Base-by-base conservation (phyloP, 2,888 invertebrate genomes). In the Aplocera efformata region DNA sequence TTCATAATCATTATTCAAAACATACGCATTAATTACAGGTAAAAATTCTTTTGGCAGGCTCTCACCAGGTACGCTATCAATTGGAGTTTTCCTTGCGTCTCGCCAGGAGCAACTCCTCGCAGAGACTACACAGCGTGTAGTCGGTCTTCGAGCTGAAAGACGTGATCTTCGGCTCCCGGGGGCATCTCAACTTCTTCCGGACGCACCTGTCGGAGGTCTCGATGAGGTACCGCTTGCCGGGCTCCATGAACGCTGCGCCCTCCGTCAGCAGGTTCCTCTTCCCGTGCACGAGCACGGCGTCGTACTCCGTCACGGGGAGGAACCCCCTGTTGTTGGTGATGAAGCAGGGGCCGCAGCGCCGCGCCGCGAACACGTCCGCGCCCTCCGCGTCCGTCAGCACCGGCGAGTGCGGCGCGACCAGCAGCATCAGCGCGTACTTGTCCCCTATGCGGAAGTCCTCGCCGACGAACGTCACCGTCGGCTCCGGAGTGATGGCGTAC, bases 291-390 rank as follows among this genome's bases (percentile, higher is more conserved):
- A 80, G 43, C 0, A 80, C 49, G 0, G 79, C 80, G 28, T 81
- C 79, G 47, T 66, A 81, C 41, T 74, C 72, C 33, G 59, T 58
- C 43, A 71, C 48, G 6, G 79, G 79, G 6, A 79, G 42, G 35
- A 80, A 74, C 0, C 76, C 79, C 32, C 50, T 66, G 48, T 80
- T 79, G 42, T 79, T 79, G 0, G 80, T 79, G 20, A 80, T 48
- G 48, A 73, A 76, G 41, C 80, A 81, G 1, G 30, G 44, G 0
- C 70, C 74, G 49, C 80, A 79, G 6, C 53, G 50, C 1, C 67
- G 42, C 1, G 51, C 42, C 1, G 48, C 40, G 45, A 79, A 73
- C 27, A 75, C 71, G 1, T 62, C 60, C 0, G 71, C 72, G 1
- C 74, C 78, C 0, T 77, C 76, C 0, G 46, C 41, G 32, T 79